Conservation (phyloP, 2,888 invertebrate genomes). For the Loripinus fragilis region DNA sequence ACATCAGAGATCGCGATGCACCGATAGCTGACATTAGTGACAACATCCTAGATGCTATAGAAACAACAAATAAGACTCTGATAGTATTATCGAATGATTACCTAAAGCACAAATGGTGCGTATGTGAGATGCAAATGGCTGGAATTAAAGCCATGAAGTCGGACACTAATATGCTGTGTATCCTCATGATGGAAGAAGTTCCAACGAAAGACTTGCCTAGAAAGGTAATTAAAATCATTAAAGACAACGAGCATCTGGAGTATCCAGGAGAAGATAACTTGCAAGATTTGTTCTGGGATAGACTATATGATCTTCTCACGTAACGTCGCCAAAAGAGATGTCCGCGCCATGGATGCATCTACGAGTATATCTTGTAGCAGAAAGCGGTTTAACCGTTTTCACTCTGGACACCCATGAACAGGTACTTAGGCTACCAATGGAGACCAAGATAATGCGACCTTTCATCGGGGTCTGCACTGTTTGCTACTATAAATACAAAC, state of each 20-base stretch:
- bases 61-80: conserved; percentile 36
- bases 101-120: conserved; percentile 49
- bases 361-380: too few species aligned
- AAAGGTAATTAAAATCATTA: neutral
- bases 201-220: neutral
- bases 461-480: too few species aligned
- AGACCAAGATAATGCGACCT: too few species aligned
- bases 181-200: neutral
- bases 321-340: too few species aligned
- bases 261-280: neutral
- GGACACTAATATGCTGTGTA: neutral
- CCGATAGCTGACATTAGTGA: conserved; percentile 40
- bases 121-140: conserved; percentile 57
- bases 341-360: too few species aligned
- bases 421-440: too few species aligned
- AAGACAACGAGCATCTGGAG: neutral
- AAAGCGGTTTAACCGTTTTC: too few species aligned
- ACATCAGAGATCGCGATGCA: conserved; percentile 50
- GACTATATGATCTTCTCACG: neutral
- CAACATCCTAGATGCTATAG: conserved; percentile 50
- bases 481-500: too few species aligned
- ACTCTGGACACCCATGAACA: too few species aligned
- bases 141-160: conserved; percentile 31
- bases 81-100: conserved; percentile 42
- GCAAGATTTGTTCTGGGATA: neutral